Conservation (phyloP, 2,888 invertebrate species). For the Apamea monoglypha region DNA sequence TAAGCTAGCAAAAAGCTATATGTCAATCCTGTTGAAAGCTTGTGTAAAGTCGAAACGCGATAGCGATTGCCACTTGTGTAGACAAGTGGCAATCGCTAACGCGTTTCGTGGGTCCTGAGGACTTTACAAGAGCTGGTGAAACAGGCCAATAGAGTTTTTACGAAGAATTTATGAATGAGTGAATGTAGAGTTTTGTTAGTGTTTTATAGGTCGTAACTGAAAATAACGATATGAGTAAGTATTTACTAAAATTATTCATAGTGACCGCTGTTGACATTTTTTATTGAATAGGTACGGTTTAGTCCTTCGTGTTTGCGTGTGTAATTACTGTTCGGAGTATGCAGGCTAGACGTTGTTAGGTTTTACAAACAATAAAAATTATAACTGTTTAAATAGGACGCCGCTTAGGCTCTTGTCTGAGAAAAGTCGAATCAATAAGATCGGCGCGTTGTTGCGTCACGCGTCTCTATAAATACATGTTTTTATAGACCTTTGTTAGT, state of each 20-base stretch:
- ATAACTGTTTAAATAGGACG: not conserved
- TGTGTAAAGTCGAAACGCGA: not conserved
- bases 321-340: slow-evolving; percentile 30
- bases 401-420: not conserved
- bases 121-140: slow-evolving; percentile 1
- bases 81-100: no score
- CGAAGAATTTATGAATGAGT: slow-evolving; percentile 26
- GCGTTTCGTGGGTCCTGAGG: not conserved
- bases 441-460: not conserved
- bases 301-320: slow-evolving; percentile 45
- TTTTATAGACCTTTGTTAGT: not conserved
- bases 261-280: slow-evolving; percentile 45
- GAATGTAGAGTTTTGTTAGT: slow-evolving; percentile 32
- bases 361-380: slow-evolving; percentile 21
- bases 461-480: not conserved
- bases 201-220: slow-evolving; percentile 25
- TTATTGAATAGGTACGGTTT: slow-evolving; percentile 31
- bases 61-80: not conserved
- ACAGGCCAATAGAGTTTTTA: slow-evolving; percentile 12
- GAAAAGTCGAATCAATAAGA: not conserved
- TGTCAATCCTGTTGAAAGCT: not conserved
- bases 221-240: slow-evolving; percentile 21
- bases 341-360: slow-evolving; percentile 16
- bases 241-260: slow-evolving; percentile 38
- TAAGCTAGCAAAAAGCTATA: not conserved